phyloP scores from a whole-genome alignment of 1,140 invertebrate genomes.

The Chironomus tepperi region DNA sequence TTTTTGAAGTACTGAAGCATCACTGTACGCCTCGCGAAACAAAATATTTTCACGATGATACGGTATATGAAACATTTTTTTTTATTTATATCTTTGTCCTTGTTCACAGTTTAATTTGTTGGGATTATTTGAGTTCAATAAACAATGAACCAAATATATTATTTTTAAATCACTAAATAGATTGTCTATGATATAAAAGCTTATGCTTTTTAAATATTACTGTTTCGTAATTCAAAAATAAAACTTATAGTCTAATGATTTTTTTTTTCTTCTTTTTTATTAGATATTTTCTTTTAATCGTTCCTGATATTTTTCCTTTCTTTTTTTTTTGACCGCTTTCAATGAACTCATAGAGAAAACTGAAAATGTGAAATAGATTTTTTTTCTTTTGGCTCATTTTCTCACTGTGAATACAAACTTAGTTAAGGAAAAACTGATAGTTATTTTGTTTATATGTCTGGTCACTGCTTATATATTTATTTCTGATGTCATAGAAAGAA shows the following conservation, averaged over 20 bases:
- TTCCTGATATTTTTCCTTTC: no score
- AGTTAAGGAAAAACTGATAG: no score
- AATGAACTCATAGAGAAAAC: not conserved
- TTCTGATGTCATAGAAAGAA: no score
- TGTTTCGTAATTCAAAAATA: not conserved
- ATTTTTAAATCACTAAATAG: not conserved
- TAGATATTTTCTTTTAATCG: not conserved
- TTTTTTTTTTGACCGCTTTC: not conserved
- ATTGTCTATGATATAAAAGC: not conserved
- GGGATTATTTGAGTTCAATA: not conserved
- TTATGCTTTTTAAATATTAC: no score
- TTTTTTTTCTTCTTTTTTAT: not conserved
- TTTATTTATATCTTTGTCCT: not conserved
- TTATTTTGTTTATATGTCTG: no score
- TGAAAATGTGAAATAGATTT: not conserved
- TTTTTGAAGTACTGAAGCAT: not conserved
- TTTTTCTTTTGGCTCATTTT: not conserved
- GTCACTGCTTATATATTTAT: no score
- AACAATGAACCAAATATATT: not conserved
- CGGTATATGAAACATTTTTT: conserved; percentile 3
- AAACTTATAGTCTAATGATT: conserved; percentile 5
- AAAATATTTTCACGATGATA: not conserved
- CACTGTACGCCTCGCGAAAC: not conserved
- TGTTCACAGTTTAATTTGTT: no score
- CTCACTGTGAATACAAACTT: no score